Percentiles rank a stretch among this genome's conserved stretches.
Evolutionary conservation across 2,797 vertebrate genomes (phyloP).

Genomic region (Acipenser oxyrinchus): DNA sequence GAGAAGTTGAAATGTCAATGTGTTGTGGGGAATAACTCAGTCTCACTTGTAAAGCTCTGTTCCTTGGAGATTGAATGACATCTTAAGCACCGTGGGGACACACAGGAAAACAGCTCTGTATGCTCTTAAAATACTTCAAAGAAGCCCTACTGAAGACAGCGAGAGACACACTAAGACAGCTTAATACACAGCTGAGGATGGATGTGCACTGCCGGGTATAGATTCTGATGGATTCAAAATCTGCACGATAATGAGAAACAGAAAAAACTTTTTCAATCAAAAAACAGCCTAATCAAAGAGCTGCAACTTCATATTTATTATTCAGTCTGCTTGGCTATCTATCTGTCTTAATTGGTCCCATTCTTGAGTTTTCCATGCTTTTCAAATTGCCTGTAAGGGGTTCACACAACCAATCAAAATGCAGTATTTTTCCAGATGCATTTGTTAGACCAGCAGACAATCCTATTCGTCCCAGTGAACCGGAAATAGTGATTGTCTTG

Average conservation of each 20-base stretch:
- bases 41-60: not conserved
- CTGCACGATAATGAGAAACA: not conserved
- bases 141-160: not conserved
- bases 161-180: not conserved
- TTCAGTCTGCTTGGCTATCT: too few relatives aligned
- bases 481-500: too few relatives aligned
- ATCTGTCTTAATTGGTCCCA: too few relatives aligned
- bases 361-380: too few relatives aligned
- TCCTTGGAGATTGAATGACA: conserved; percentile 1
- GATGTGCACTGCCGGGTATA: not conserved
- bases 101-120: not conserved
- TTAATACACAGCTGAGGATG: not conserved
- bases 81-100: not conserved
- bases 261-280: not conserved
- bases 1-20: not conserved
- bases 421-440: too few relatives aligned
- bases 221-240: not conserved
- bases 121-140: not conserved
- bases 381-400: too few relatives aligned
- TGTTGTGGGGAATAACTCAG: not conserved
- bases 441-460: too few relatives aligned
- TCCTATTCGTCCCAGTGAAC: too few relatives aligned
- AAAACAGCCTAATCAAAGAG: too few relatives aligned
- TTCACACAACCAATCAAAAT: too few relatives aligned
- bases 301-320: too few relatives aligned